Evolutionary conservation across 2,888 invertebrate genomes (phyloP).

Genomic region (Drosophila algonquin): DNA sequence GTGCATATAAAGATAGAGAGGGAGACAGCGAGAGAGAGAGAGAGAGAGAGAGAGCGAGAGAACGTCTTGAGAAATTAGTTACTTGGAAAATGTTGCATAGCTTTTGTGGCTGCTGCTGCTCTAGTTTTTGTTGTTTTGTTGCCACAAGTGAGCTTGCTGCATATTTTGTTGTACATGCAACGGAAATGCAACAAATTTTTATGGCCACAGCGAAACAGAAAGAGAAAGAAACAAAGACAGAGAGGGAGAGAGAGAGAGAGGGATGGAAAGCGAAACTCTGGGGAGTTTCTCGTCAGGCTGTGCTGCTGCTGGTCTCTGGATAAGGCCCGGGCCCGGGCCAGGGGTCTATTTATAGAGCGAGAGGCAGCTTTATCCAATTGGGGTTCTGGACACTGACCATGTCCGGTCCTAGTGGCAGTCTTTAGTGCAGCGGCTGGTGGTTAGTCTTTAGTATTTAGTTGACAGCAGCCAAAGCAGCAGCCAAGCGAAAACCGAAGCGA

Average conservation of each 20-base stretch:
- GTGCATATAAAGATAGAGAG: slow-evolving; percentile 33
- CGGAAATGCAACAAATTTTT: slow-evolving; percentile 77
- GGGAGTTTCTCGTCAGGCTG: slow-evolving; percentile 3
- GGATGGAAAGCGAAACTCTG: slow-evolving; percentile 70
- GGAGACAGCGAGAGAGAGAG: not conserved
- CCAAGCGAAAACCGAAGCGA: slow-evolving; percentile 6
- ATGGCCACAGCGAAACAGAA: slow-evolving; percentile 35
- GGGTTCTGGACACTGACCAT: slow-evolving; percentile 38
- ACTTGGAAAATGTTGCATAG: slow-evolving; percentile 58
- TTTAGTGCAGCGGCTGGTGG: slow-evolving; percentile 1
- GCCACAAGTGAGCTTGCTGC: slow-evolving; percentile 28
- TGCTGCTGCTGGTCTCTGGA: slow-evolving; percentile 16
- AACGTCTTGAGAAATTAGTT: slow-evolving; percentile 72
- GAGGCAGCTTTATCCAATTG: slow-evolving; percentile 37
- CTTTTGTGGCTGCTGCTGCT: slow-evolving; percentile 43
- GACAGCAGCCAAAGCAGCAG: slow-evolving; percentile 24
- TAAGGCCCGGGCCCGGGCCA: slow-evolving; percentile 26
- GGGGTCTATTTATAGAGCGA: slow-evolving; percentile 47
- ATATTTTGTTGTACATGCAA: slow-evolving; percentile 65
- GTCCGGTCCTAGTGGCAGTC: slow-evolving; percentile 33
- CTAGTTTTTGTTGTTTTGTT: slow-evolving; percentile 24
- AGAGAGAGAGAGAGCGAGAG: slow-evolving; percentile 34
- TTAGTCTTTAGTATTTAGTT: slow-evolving; percentile 3
- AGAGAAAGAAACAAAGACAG: slow-evolving; percentile 13
- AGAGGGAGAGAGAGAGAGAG: slow-evolving; percentile 11